Conservation (phyloP, 1,140 invertebrate genomes). For the Trichonephila inaurata region DNA sequence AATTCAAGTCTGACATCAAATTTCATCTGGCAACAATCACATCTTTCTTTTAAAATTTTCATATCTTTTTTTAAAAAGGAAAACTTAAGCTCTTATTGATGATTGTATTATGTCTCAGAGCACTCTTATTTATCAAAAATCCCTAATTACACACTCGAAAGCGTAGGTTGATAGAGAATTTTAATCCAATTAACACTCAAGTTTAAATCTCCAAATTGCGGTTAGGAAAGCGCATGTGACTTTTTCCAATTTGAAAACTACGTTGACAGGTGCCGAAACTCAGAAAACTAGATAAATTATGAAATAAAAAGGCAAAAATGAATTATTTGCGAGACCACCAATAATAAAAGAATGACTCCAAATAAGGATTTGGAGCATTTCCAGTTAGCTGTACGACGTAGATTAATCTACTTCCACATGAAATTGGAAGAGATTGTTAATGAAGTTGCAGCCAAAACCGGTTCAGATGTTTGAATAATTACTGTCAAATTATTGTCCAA, state of each 20-base stretch:
- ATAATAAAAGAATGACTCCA: slow-evolving; percentile 9
- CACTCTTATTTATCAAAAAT: not conserved
- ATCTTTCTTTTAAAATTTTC: too few relatives aligned
- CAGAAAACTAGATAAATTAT: slow-evolving; percentile 19
- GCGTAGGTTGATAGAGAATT: not conserved
- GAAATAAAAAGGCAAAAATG: not conserved
- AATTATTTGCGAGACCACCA: not conserved
- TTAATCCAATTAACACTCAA: not conserved
- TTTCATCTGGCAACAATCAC: too few relatives aligned
- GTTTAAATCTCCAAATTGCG: not conserved
- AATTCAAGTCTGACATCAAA: too few relatives aligned
- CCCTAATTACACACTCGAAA: not conserved
- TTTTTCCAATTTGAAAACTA: not conserved
- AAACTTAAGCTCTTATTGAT: too few relatives aligned
- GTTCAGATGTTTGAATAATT: slow-evolving; percentile 59
- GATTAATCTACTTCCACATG: slow-evolving; percentile 56
- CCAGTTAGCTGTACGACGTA: not conserved
- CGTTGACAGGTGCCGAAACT: slow-evolving; percentile 13
- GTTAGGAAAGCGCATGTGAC: not conserved
- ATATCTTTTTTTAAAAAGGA: too few relatives aligned
- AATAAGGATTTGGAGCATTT: slow-evolving; percentile 37
- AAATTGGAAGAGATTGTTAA: slow-evolving; percentile 68
- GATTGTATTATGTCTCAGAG: too few relatives aligned
- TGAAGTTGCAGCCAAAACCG: slow-evolving; percentile 53
- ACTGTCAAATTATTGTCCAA: slow-evolving; percentile 68